phyloP scores from a whole-genome alignment of 2,113 vertebrate genomes.

The Aphyosemion australe region DNA sequence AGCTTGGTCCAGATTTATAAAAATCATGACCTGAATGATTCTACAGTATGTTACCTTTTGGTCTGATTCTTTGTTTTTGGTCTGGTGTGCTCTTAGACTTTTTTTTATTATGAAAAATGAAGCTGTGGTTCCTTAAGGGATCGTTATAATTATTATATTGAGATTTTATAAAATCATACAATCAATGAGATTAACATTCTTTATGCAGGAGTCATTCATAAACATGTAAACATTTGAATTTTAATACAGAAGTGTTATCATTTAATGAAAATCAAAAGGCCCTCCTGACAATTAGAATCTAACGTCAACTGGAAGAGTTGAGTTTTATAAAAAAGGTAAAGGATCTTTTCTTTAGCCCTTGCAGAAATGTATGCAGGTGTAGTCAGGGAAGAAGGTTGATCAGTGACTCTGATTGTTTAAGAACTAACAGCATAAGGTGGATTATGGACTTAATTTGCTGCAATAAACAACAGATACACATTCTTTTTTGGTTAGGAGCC shows the following conservation, averaged over 20 bases:
- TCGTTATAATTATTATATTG: background rate
- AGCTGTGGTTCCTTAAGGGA: background rate
- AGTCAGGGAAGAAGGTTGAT: background rate
- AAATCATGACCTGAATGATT: background rate
- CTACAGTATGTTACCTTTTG: background rate
- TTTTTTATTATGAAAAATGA: background rate
- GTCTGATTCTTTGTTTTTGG: background rate
- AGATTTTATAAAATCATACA: conserved; percentile 10
- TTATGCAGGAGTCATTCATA: conserved; percentile 8
- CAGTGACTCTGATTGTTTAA: conserved; percentile 1
- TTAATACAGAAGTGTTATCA: background rate
- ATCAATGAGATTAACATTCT: conserved; percentile 19
- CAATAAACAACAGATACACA: background rate
- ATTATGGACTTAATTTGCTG: background rate
- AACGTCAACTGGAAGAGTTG: conserved; percentile 1
- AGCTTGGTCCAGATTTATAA: background rate
- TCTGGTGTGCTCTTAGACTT: background rate
- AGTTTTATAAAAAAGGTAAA: conserved; percentile 9
- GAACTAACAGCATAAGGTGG: background rate
- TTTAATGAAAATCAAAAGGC: background rate
- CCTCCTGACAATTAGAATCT: background rate
- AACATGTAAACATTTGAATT: background rate
- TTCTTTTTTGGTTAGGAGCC: conserved; percentile 3
- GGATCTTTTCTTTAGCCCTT: conserved; percentile 45
- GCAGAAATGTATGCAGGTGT: conserved; percentile 14